Evolutionary conservation across 2,888 invertebrate species (phyloP), one percentile per base, ranked within the genome.

Genomic region (Congeria kusceri): DNA sequence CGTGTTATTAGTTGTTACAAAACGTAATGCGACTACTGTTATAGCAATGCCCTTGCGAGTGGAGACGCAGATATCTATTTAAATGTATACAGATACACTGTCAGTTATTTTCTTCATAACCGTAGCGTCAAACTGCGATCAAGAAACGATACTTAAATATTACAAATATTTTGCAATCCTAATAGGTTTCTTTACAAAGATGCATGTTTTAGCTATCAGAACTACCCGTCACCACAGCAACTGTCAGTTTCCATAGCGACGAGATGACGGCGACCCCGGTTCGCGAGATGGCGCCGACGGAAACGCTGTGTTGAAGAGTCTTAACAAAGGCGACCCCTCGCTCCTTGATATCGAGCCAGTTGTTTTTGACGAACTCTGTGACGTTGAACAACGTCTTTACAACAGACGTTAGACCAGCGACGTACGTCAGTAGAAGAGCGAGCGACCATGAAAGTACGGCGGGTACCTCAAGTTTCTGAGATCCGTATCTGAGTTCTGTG

Each of bases 391-490:
- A 18, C 39, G 56, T 20, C 46, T 28, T 67, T 1, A 44, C 56
- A 13, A 63, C 7, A 44, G 61, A 53, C 4, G 56, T 15, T 3
- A 74, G 18, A 5, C 67, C 29, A 13, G 74, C 49, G 20, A 74
- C 7, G 62, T 68, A 74, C 1, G 28, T 46, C 20, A 62, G 47
- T 3, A 74, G 28, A 47, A 53, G 44, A 23, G 61, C 49, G 18
- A 74, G 18, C 3, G 62, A n/a, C 46, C 27, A 67, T 15, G 67
- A 67, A 15, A 67, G 23, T 15, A 67, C 20, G 28, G 27, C 23
- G 13, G 74, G 67, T n/a, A 74, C 32, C 25, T 61, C 56, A 4
- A 67, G 28, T 47, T 61, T 63, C 46, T 67, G 74, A n/a, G 58
- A 29, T 28, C 67, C 67, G 29, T 66, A 56, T 62, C 56, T 59